A percentile compares a stretch with the other conserved stretches of the same genome.
These are phyloP conservation scores for Periparus ater DNA, from an alignment of 2,797 vertebrate species.

Conservation along the genomic window DNA sequence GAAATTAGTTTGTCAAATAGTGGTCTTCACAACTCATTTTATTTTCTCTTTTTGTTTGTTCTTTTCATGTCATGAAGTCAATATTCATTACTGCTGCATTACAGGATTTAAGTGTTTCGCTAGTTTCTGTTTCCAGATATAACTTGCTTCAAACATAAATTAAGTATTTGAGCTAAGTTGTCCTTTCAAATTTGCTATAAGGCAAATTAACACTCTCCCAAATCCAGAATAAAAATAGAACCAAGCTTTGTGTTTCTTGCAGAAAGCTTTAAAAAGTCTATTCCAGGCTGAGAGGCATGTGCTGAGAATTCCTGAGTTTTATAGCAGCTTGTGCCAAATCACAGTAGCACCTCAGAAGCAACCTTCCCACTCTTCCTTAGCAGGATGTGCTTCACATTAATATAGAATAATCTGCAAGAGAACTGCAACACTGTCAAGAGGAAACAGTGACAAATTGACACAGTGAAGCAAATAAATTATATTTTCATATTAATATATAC, in stretches of 20 bases:
- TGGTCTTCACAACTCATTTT: background rate
- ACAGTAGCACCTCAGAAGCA: background rate
- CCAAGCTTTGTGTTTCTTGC: background rate
- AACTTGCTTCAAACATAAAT: slow-evolving; percentile 15
- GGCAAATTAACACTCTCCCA: slow-evolving; percentile 4
- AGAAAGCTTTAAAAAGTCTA: background rate
- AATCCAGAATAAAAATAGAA: slow-evolving; percentile 6
- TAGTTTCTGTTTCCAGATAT: background rate
- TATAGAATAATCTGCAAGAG: background rate
- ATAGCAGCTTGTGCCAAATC: slow-evolving; percentile 9
- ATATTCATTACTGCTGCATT: background rate
- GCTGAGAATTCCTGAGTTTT: slow-evolving; percentile 20
- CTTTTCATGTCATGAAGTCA: background rate
- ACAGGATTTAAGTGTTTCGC: fast-evolving
- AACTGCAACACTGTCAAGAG: background rate
- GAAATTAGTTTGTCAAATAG: background rate
- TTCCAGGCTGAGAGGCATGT: background rate
- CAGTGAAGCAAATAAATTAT: background rate
- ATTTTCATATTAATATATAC: background rate
- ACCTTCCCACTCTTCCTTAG: background rate
- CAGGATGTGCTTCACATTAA: background rate
- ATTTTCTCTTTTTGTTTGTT: background rate
- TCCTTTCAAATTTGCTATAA: background rate
- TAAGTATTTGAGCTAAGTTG: slow-evolving; percentile 23
- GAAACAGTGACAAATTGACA: background rate